These are phyloP conservation scores for Nasonovia ribisnigri DNA, from an alignment of 2,888 invertebrate genomes.

Conservation along the genomic window DNA sequence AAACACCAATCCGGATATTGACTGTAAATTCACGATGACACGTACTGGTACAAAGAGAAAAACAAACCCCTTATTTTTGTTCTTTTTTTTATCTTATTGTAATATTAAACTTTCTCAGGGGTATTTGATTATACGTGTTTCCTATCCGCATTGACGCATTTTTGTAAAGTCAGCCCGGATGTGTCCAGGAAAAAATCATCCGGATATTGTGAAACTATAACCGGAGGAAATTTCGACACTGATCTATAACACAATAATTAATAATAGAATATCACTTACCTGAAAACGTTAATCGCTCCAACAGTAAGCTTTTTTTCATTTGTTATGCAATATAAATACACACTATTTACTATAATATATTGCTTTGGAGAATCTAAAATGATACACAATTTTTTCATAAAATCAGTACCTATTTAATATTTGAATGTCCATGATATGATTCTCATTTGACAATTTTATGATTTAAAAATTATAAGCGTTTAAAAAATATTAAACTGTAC, in stretches of 20 bases:
- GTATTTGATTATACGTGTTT: not conserved
- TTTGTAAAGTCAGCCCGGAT: not conserved
- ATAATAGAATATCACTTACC: not conserved
- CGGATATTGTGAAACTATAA: conserved; percentile 35
- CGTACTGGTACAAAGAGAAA: not conserved
- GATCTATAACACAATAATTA: not conserved
- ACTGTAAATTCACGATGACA: not conserved
- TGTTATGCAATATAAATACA: not conserved
- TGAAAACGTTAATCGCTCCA: not conserved
- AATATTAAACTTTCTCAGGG: conserved; percentile 21
- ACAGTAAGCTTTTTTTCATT: not conserved
- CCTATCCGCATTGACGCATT: not conserved
- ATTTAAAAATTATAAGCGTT: not conserved
- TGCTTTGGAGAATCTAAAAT: not conserved
- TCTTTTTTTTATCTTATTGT: not conserved
- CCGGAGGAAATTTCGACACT: not conserved
- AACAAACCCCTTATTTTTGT: not conserved
- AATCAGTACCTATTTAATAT: not conserved
- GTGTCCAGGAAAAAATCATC: not conserved
- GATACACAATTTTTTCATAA: not conserved
- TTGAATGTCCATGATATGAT: not conserved
- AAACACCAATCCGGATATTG: conserved; percentile 18
- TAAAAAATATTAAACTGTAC: not conserved
- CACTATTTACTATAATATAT: not conserved
- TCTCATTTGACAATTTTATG: not conserved